phyloP scores from a whole-genome alignment of 2,113 vertebrate genomes.

The Egretta garzetta region DNA sequence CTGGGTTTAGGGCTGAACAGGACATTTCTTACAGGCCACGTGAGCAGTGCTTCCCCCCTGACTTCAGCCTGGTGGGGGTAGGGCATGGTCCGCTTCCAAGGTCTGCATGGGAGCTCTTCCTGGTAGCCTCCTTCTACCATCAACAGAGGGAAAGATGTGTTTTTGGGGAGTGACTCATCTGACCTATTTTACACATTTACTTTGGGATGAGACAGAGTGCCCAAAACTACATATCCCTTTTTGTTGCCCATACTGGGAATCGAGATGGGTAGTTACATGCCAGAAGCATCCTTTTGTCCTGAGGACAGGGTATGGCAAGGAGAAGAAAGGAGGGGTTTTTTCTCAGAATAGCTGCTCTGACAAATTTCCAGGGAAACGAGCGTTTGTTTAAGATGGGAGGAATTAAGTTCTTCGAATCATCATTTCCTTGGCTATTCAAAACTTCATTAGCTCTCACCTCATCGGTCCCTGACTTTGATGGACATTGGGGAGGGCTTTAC shows the following conservation, averaged over 20 bases:
- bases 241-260: not conserved
- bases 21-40: not conserved
- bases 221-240: not conserved
- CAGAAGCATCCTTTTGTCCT: constrained; percentile 22
- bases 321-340: not conserved
- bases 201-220: not conserved
- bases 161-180: not conserved
- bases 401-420: not conserved
- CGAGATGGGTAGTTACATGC: not conserved
- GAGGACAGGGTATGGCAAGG: not conserved
- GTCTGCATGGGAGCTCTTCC: rapidly evolving
- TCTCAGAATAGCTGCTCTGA: not conserved
- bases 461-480: not conserved
- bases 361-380: constrained; percentile 20
- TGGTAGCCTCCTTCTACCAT: not conserved
- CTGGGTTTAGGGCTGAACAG: not conserved
- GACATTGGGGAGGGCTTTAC: not conserved
- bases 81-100: not conserved
- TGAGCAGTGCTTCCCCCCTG: not conserved
- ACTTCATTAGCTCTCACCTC: not conserved
- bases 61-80: not conserved
- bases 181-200: not conserved
- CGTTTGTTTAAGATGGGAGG: not conserved
- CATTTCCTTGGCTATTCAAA: not conserved
- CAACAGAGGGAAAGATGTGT: not conserved